phyloP scores from a whole-genome alignment of 1,140 invertebrate species.

The Musca vetustissima region DNA sequence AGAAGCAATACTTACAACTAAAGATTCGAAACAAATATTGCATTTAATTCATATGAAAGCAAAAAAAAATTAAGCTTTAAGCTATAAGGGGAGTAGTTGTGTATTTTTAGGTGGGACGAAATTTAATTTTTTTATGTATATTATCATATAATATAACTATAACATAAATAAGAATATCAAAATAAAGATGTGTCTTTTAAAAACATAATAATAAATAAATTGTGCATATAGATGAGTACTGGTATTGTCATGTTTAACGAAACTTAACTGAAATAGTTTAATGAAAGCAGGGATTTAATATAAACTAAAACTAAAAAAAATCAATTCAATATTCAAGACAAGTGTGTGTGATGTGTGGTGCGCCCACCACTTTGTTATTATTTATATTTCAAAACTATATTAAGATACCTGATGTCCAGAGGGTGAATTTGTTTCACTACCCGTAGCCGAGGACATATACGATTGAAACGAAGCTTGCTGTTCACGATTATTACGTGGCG shows the following conservation, averaged over 20 bases:
- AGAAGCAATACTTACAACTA: background rate
- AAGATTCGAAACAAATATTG: background rate
- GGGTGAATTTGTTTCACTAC: slow-evolving; percentile 50
- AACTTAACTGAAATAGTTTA: too few species aligned
- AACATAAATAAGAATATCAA: too few species aligned
- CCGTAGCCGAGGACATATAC: slow-evolving; percentile 44
- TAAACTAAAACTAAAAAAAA: slow-evolving; percentile 4
- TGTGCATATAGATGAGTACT: too few species aligned
- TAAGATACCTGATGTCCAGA: slow-evolving; percentile 53
- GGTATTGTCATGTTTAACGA: too few species aligned
- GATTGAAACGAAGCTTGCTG: slow-evolving; percentile 51
- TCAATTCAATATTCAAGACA: background rate
- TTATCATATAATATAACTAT: too few species aligned
- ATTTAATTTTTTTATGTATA: too few species aligned
- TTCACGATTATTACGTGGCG: slow-evolving; percentile 44
- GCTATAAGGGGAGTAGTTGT: too few species aligned
- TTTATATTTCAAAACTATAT: slow-evolving; percentile 13
- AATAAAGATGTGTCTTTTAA: too few species aligned
- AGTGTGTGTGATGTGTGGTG: background rate
- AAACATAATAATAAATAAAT: too few species aligned
- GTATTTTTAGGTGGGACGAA: too few species aligned
- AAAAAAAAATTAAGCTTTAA: background rate
- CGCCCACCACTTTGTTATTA: background rate
- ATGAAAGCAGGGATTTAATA: background rate
- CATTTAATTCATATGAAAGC: background rate